Evolutionary conservation across 2,797 vertebrate species (phyloP).

Genomic region (Melanotaenia boesemani): DNA sequence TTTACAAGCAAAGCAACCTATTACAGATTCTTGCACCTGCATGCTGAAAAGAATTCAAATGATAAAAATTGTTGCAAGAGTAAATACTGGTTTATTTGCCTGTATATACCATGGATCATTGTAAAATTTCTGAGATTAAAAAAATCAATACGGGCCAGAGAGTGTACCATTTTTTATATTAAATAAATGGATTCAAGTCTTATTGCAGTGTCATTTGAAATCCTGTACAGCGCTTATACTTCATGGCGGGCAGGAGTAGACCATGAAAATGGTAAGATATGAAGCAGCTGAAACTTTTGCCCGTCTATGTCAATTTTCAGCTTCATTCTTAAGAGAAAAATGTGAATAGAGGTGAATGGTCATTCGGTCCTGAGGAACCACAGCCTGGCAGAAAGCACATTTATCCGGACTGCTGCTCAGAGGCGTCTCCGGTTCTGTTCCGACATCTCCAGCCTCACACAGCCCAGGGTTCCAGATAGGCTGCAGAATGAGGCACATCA

Average conservation of each 20-base stretch:
- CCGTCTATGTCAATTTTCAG: conserved; percentile 81
- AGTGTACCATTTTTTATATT: conserved; percentile 81
- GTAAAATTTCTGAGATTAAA: conserved; percentile 63
- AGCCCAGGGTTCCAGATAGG: conserved; percentile 90
- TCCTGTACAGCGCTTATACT: conserved; percentile 72
- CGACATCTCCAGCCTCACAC: conserved; percentile 74
- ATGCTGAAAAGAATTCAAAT: conserved; percentile 36
- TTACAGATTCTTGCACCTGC: conserved; percentile 24
- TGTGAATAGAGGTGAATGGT: conserved; percentile 97
- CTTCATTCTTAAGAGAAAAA: conserved; percentile 86
- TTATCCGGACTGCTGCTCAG: conserved; percentile 81
- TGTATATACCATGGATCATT: conserved; percentile 57
- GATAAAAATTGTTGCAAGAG: conserved; percentile 52
- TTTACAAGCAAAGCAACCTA: neutral
- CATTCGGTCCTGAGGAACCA: conserved; percentile 92
- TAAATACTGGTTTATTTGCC: conserved; percentile 81
- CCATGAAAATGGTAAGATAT: conserved; percentile 63
- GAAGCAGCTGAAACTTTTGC: conserved; percentile 52
- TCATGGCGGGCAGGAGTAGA: conserved; percentile 57
- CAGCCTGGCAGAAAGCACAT: conserved; percentile 95
- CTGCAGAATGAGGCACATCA: conserved; percentile 83
- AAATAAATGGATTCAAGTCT: conserved; percentile 85
- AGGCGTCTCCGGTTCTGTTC: conserved; percentile 78
- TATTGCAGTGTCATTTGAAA: conserved; percentile 75
- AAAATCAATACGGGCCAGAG: conserved; percentile 66